phyloP scores from a whole-genome alignment of 2,797 vertebrate genomes.

The Astyanax mexicanus region DNA sequence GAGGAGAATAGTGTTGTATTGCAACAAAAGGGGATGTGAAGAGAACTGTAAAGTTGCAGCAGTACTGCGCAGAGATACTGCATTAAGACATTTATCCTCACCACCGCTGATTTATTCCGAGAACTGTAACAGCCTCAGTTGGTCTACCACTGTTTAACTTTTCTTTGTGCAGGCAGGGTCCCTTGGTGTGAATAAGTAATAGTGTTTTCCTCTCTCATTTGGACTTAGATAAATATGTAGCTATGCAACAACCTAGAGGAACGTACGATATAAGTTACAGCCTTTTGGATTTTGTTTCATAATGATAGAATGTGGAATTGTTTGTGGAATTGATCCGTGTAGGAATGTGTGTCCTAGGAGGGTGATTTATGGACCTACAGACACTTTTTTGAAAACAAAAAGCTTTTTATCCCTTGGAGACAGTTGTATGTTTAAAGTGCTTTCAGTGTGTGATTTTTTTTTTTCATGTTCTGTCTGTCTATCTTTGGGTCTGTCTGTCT shows the following conservation, averaged over 20 bases:
- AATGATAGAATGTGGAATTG: neutral
- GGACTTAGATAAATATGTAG: conserved; percentile 69
- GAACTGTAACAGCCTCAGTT: conserved; percentile 32
- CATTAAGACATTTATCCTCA: conserved; percentile 28
- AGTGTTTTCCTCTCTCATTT: conserved; percentile 57
- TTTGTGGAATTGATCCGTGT: conserved; percentile 17
- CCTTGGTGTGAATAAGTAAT: conserved; percentile 70
- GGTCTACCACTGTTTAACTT: conserved; percentile 60
- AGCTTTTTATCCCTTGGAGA: conserved; percentile 1
- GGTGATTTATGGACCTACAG: neutral
- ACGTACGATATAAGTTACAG: conserved; percentile 60
- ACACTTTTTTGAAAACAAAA: conserved; percentile 3
- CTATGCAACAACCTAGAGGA: conserved; percentile 54
- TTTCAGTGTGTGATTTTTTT: neutral
- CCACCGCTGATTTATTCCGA: conserved; percentile 53
- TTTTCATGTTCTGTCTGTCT: conserved; percentile 10
- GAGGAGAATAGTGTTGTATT: neutral
- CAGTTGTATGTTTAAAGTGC: neutral
- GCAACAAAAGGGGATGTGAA: neutral
- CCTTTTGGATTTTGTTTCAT: conserved; percentile 44
- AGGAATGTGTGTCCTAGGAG: conserved; percentile 2
- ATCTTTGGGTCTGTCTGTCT: conserved; percentile 6
- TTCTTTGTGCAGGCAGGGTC: conserved; percentile 56
- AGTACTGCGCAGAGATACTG: neutral
- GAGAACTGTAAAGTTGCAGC: conserved; percentile 24